phyloP scores from a whole-genome alignment of 2,113 vertebrate species.

The Archilochus colubris region DNA sequence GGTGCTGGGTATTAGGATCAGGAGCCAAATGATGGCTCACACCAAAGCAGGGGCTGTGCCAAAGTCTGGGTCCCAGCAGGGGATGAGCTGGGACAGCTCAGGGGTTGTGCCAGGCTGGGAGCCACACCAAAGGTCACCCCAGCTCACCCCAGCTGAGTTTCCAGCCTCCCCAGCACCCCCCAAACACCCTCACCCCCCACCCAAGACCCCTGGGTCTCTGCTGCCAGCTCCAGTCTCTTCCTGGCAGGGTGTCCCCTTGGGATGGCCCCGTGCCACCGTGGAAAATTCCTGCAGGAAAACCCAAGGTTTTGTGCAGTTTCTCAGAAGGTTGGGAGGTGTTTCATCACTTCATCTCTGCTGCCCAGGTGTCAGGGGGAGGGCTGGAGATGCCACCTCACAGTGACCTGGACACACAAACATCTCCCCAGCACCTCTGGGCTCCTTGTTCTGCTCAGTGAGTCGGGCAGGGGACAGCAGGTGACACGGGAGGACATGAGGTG shows the following conservation, averaged over 20 bases:
- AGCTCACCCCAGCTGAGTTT: too few species aligned
- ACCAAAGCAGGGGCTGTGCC: too few species aligned
- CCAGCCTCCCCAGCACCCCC: too few species aligned
- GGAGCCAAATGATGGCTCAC: background rate
- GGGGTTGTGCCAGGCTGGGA: too few species aligned
- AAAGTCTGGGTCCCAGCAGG: too few species aligned
- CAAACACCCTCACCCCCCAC: background rate
- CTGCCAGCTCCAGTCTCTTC: fast-evolving
- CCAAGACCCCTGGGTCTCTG: fast-evolving
- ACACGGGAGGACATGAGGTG: background rate
- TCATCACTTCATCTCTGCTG: fast-evolving
- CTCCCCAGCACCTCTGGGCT: background rate
- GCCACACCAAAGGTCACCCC: too few species aligned
- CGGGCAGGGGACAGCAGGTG: background rate
- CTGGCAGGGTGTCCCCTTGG: background rate
- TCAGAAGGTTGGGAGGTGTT: background rate
- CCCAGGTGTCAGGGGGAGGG: fast-evolving
- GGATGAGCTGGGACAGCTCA: too few species aligned
- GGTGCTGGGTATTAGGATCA: background rate
- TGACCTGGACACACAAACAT: fast-evolving
- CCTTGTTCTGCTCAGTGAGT: fast-evolving
- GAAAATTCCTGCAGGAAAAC: background rate
- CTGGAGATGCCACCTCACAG: fast-evolving
- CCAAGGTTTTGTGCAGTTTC: fast-evolving
- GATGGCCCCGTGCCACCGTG: fast-evolving